Percentiles rank a stretch among this genome's conserved stretches.
Conservation (phyloP, 2,113 vertebrate genomes). For the Podilymbus podiceps region DNA sequence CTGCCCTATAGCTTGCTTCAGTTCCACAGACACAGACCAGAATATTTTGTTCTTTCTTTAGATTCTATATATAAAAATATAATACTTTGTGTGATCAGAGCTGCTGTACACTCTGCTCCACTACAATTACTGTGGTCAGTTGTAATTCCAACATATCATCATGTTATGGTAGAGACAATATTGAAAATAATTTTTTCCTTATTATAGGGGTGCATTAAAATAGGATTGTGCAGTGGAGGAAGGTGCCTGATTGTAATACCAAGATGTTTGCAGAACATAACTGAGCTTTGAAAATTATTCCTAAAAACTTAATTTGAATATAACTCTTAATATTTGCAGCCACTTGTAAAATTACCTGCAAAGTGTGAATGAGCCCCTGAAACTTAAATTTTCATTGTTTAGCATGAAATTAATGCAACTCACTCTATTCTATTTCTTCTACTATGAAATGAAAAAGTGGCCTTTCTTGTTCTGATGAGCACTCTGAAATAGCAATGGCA, state of each 20-base stretch:
- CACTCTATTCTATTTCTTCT: background rate
- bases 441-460: background rate
- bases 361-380: background rate
- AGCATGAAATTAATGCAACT: background rate
- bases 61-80: background rate
- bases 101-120: background rate
- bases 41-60: background rate
- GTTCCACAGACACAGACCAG: background rate
- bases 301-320: background rate
- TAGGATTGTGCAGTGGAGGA: background rate
- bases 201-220: background rate
- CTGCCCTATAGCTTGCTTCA: background rate
- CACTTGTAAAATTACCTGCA: background rate
- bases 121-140: background rate
- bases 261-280: background rate
- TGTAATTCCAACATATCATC: background rate
- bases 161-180: background rate
- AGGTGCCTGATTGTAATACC: background rate
- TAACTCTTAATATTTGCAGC: background rate
- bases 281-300: background rate
- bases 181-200: background rate
- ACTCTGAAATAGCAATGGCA: background rate
- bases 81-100: background rate
- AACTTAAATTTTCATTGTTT: background rate
- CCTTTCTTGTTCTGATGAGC: background rate